A percentile compares a stretch with the other conserved stretches of the same genome.
These are phyloP conservation scores for Drosophila neonasuta DNA, from an alignment of 2,888 invertebrate genomes.

Conservation along the genomic window DNA sequence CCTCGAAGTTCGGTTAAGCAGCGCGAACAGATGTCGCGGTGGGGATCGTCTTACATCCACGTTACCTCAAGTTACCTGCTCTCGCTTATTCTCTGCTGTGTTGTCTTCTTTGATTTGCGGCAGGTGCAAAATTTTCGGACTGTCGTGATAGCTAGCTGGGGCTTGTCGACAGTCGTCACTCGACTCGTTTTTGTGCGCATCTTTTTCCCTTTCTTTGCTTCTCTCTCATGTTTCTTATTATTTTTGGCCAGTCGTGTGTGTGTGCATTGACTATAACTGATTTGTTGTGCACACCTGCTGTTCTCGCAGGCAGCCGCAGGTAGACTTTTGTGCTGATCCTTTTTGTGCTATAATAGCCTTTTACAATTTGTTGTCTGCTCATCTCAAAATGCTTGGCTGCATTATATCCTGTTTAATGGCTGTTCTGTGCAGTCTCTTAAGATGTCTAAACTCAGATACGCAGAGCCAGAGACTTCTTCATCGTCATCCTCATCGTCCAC, in stretches of 20 bases:
- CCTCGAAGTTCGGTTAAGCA: constrained; percentile 1
- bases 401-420: constrained; percentile 59
- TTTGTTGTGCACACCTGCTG: constrained; percentile 60
- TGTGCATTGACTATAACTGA: constrained; percentile 47
- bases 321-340: constrained; percentile 46
- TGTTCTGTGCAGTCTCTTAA: constrained; percentile 39
- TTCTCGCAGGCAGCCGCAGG: constrained; percentile 35
- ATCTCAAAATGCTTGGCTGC: constrained; percentile 59
- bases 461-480: constrained; percentile 11
- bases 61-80: constrained; percentile 60
- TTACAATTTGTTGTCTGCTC: constrained; percentile 49
- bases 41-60: constrained; percentile 57
- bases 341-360: constrained; percentile 47
- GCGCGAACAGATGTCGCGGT: constrained; percentile 61
- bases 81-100: constrained; percentile 6
- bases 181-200: constrained; percentile 15
- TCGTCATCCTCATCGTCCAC: constrained; percentile 18
- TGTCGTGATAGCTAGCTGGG: constrained; percentile 43
- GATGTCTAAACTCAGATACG: constrained; percentile 42
- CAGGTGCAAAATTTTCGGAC: constrained; percentile 66
- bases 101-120: constrained; percentile 69
- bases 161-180: constrained; percentile 33
- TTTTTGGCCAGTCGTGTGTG: constrained; percentile 32
- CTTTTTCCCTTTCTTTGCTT: constrained; percentile 5
- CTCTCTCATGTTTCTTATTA: not conserved